phyloP scores from a whole-genome alignment of 2,113 vertebrate genomes.

The Mionectes macconnelli region DNA sequence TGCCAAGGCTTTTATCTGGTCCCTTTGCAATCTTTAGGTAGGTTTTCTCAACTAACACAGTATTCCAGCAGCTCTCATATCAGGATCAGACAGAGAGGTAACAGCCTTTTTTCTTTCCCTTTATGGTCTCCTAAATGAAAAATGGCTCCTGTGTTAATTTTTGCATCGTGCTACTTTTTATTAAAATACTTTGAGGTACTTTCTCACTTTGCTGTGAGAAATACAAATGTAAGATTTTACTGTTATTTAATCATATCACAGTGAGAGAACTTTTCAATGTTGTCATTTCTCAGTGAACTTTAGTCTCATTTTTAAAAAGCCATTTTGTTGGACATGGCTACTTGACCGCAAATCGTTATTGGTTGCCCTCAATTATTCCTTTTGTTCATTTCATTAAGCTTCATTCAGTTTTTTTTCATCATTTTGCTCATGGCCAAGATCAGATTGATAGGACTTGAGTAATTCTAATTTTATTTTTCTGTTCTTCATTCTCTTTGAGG shows the following conservation, averaged over 20 bases:
- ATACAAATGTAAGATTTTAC: background rate
- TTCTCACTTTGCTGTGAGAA: background rate
- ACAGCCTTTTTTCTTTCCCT: background rate
- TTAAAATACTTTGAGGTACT: background rate
- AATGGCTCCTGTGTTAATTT: background rate
- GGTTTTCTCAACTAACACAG: background rate
- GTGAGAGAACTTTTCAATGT: background rate
- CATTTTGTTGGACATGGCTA: background rate
- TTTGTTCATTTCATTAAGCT: background rate
- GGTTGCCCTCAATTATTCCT: background rate
- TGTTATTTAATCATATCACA: background rate
- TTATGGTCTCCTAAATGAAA: background rate
- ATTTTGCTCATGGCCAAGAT: background rate
- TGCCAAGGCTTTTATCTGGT: background rate
- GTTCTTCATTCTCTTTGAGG: background rate
- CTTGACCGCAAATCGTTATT: background rate
- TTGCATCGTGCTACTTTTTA: background rate
- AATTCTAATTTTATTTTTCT: background rate
- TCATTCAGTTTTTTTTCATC: background rate
- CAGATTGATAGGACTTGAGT: background rate
- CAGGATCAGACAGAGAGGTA: background rate
- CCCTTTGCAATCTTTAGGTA: background rate
- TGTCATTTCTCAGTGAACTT: background rate
- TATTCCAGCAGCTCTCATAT: background rate
- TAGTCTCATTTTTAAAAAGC: background rate